phyloP scores from a whole-genome alignment of 2,888 invertebrate species.

The Brachycybe producta region DNA sequence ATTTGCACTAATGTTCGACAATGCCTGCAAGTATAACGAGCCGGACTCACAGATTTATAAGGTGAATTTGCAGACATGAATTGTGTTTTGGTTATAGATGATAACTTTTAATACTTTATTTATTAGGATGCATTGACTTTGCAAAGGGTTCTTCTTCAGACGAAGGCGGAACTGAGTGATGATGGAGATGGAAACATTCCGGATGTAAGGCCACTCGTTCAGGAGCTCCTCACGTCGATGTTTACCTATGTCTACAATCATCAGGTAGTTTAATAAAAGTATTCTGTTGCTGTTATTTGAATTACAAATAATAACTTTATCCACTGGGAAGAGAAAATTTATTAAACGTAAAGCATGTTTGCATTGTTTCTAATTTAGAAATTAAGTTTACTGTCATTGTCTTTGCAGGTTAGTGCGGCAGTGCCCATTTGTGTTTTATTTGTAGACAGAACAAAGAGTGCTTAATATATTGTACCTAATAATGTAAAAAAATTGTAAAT shows the following conservation, averaged over 20 bases:
- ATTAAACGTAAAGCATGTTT: neutral
- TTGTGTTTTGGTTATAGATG: neutral
- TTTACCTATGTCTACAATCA: slow-evolving; percentile 92
- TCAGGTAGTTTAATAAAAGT: slow-evolving; percentile 40
- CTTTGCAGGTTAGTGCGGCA: no score
- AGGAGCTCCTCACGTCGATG: slow-evolving; percentile 76
- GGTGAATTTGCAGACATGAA: slow-evolving; percentile 37
- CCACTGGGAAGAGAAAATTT: neutral
- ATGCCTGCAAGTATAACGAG: slow-evolving; percentile 94
- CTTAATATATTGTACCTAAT: no score
- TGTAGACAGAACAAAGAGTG: no score
- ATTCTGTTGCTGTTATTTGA: neutral
- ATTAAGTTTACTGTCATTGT: no score
- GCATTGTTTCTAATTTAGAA: neutral
- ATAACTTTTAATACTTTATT: neutral
- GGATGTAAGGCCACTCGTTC: slow-evolving; percentile 75
- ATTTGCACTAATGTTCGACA: slow-evolving; percentile 85
- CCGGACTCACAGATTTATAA: slow-evolving; percentile 95
- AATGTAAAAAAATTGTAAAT: no score
- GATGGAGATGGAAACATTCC: slow-evolving; percentile 70
- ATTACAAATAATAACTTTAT: neutral
- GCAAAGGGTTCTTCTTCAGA: slow-evolving; percentile 78
- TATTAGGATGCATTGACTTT: slow-evolving; percentile 71
- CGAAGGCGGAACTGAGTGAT: slow-evolving; percentile 71
- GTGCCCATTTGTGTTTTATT: no score